phyloP scores from a whole-genome alignment of 2,797 vertebrate genomes.

The Sebastes umbrosus region DNA sequence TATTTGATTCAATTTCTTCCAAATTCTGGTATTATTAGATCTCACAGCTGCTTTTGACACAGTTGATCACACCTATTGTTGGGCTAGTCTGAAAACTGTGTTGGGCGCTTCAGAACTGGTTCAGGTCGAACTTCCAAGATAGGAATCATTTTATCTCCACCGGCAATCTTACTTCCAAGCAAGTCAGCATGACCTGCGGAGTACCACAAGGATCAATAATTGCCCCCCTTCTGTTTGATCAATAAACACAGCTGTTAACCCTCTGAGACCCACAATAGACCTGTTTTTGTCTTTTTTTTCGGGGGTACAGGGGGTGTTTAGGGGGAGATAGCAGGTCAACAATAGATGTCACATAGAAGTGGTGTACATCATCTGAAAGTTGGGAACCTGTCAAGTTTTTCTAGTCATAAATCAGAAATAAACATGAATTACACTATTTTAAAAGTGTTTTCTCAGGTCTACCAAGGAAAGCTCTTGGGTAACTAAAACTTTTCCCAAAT shows the following conservation, averaged over 20 bases:
- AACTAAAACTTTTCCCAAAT: background rate
- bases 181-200: background rate
- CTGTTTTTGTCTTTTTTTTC: too few species aligned
- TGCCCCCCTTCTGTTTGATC: background rate
- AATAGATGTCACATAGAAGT: too few species aligned
- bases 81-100: background rate
- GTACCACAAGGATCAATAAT: background rate
- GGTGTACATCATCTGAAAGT: too few species aligned
- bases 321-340: too few species aligned
- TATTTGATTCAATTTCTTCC: background rate
- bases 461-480: background rate
- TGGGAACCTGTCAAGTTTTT: too few species aligned
- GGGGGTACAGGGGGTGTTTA: too few species aligned
- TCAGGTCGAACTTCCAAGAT: background rate
- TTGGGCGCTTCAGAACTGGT: background rate
- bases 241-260: background rate
- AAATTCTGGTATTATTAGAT: background rate
- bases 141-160: background rate
- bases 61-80: background rate
- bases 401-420: too few species aligned
- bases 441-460: background rate
- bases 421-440: too few species aligned
- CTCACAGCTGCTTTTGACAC: background rate
- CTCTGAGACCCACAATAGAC: too few species aligned
- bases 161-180: background rate